Percentiles rank a stretch among this genome's conserved stretches.
phyloP scores from a whole-genome alignment of 2,113 vertebrate genomes.

The Lagopus leucura region DNA sequence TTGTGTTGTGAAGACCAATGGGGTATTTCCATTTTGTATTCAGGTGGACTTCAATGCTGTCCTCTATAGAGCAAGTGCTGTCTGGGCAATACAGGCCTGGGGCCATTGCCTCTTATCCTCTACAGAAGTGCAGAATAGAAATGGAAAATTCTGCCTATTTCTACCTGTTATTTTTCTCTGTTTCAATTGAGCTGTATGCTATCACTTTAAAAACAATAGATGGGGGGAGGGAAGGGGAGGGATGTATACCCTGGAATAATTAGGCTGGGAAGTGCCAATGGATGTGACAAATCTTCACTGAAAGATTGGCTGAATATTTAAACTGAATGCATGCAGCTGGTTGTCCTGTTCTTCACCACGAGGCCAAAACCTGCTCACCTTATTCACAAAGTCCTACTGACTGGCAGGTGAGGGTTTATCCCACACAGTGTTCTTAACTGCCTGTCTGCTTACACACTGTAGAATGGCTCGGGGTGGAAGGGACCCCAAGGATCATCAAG shows the following conservation, averaged over 20 bases:
- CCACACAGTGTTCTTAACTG: accelerated
- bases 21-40: not conserved
- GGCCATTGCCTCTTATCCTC: not conserved
- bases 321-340: slow-evolving; percentile 11
- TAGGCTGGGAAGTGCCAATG: not conserved
- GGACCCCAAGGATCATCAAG: no score
- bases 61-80: not conserved
- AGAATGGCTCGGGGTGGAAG: no score
- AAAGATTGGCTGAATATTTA: slow-evolving; percentile 45
- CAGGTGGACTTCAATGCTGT: not conserved
- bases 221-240: not conserved
- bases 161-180: not conserved
- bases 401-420: not conserved
- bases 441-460: accelerated
- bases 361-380: slow-evolving; percentile 7
- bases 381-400: not conserved
- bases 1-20: not conserved
- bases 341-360: not conserved
- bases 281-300: slow-evolving; percentile 32
- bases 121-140: not conserved
- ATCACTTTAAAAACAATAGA: not conserved
- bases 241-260: slow-evolving; percentile 3
- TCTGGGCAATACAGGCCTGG: not conserved
- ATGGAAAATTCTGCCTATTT: not conserved
- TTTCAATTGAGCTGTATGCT: not conserved